Evolutionary conservation across 2,888 invertebrate species (phyloP).

Genomic region (Patella pellucida): DNA sequence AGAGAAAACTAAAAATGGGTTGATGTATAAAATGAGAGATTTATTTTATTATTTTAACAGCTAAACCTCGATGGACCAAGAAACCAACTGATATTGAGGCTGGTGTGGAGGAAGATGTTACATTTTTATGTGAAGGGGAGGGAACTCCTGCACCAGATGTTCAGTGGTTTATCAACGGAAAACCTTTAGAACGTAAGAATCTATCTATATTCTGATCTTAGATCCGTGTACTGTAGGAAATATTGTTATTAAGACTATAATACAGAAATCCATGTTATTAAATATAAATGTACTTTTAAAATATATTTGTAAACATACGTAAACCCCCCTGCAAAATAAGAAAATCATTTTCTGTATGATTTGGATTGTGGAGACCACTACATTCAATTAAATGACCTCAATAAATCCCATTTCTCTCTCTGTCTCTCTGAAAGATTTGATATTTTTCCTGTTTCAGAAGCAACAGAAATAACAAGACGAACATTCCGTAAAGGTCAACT

Average conservation of each 20-base stretch:
- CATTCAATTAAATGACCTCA: no score
- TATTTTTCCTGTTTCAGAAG: constrained; percentile 27
- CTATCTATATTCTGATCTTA: background rate
- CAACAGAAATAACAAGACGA: constrained; percentile 31
- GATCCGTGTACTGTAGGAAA: background rate
- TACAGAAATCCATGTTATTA: background rate
- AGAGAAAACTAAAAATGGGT: no score
- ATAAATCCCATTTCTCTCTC: no score
- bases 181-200: constrained; percentile 75
- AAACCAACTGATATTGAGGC: constrained; percentile 89
- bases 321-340: no score
- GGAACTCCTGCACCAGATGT: constrained; percentile 91
- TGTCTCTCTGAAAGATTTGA: no score
- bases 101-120: constrained; percentile 91
- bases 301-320: background rate
- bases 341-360: no score
- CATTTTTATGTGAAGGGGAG: constrained; percentile 88
- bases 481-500: constrained; percentile 38
- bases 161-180: constrained; percentile 96
- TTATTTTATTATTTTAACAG: constrained; percentile 57
- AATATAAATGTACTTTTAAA: background rate
- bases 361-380: no score
- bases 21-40: background rate
- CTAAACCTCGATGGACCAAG: constrained; percentile 86
- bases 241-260: background rate